These are phyloP conservation scores for Mactromeris polynyma DNA, from an alignment of 2,888 invertebrate species.

Conservation along the genomic window DNA sequence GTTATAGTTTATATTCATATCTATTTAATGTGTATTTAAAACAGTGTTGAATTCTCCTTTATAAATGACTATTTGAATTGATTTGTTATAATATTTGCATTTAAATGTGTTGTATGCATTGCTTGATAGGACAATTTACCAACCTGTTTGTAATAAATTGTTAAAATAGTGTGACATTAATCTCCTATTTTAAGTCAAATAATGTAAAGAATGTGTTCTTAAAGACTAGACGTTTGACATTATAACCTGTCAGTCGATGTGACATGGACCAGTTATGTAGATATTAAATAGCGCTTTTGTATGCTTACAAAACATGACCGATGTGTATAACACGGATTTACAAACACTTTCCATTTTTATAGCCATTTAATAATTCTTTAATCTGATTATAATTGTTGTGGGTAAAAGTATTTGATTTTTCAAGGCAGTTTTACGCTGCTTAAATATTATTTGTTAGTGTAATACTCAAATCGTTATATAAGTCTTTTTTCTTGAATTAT, in stretches of 20 bases:
- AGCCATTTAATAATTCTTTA: neutral
- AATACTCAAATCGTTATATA: too few species aligned
- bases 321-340: neutral
- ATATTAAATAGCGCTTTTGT: neutral
- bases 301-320: neutral
- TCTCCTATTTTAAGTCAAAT: neutral
- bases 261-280: neutral
- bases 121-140: neutral
- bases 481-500: too few species aligned
- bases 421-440: too few species aligned
- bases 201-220: neutral
- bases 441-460: too few species aligned
- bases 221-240: neutral
- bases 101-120: conserved; percentile 1
- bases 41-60: neutral
- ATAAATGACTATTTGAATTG: neutral
- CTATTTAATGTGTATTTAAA: neutral
- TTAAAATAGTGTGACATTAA: conserved; percentile 15
- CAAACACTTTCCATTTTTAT: neutral
- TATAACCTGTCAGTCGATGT: neutral
- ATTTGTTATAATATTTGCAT: conserved; percentile 6
- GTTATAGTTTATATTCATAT: neutral
- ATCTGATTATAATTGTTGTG: neutral
- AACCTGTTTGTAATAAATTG: neutral
- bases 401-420: too few species aligned